A percentile compares a stretch with the other conserved stretches of the same genome.
phyloP scores from a whole-genome alignment of 2,888 invertebrate genomes.

The Torymus texanus region DNA sequence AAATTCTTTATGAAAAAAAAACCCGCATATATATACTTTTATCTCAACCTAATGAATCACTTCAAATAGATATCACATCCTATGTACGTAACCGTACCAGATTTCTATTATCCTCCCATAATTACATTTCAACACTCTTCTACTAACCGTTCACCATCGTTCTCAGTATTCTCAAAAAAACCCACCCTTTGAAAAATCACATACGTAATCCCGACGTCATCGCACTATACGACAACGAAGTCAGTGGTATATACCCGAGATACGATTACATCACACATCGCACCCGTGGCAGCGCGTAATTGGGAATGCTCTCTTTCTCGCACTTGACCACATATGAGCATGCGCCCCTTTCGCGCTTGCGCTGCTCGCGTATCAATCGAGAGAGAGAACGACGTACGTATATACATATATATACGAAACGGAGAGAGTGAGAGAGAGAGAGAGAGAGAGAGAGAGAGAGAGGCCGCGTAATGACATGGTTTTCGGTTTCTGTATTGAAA shows the following conservation, averaged over 20 bases:
- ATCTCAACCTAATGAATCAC: no score
- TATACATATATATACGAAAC: constrained; percentile 9
- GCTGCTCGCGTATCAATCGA: no score
- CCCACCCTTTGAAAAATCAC: no score
- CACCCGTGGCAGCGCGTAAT: background rate
- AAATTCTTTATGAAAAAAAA: no score
- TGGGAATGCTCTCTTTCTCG: constrained; percentile 23
- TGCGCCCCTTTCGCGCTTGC: background rate
- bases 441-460: constrained; percentile 8
- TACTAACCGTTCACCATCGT: no score
- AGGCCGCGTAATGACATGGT: constrained; percentile 69
- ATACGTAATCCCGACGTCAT: background rate
- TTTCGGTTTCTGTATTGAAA: constrained; percentile 74
- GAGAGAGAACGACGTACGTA: background rate
- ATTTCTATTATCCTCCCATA: no score
- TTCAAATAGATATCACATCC: no score
- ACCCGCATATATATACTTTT: no score
- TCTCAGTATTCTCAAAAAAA: no score
- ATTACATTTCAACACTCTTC: no score
- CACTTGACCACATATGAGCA: constrained; percentile 30
- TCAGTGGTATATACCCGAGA: background rate
- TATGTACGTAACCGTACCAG: no score
- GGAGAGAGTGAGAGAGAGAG: background rate
- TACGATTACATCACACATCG: constrained; percentile 20
- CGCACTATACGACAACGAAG: no score